Conservation (phyloP, 2,888 invertebrate species). For the Cantharis flavilabris region DNA sequence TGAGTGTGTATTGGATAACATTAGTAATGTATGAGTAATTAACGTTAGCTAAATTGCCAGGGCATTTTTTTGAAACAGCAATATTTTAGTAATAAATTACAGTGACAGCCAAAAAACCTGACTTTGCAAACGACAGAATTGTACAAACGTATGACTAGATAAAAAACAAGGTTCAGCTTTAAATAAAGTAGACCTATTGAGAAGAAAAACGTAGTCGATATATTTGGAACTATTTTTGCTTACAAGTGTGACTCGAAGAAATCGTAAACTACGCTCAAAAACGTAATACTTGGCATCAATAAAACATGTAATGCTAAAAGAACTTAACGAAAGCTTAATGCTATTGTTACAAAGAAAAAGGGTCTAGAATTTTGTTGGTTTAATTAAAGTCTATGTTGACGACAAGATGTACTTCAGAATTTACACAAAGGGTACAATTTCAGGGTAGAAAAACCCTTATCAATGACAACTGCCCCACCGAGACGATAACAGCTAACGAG, state of each 20-base stretch:
- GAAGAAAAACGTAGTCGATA: neutral
- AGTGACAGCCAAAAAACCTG: neutral
- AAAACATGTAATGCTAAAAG: neutral
- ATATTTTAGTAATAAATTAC: neutral
- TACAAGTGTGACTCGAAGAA: neutral
- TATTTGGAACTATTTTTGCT: neutral
- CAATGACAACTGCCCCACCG: conserved; percentile 48
- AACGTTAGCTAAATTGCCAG: neutral
- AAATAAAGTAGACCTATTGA: neutral
- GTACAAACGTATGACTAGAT: neutral
- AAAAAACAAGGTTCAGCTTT: neutral
- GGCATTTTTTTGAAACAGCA: neutral
- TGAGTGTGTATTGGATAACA: conserved; percentile 24
- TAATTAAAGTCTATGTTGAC: conserved; percentile 1
- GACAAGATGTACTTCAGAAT: conserved; percentile 9
- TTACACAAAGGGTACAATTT: conserved; percentile 34
- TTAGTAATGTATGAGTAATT: neutral
- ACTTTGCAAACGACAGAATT: neutral
- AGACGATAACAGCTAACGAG: conserved; percentile 50
- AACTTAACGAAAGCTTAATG: neutral
- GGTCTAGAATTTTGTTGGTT: neutral
- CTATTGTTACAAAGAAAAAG: neutral
- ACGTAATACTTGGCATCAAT: neutral
- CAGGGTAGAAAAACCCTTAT: conserved; percentile 42
- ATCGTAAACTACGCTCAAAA: neutral